Base-by-base conservation (phyloP, 2,113 vertebrate species). In the Lophotis ruficrista region DNA sequence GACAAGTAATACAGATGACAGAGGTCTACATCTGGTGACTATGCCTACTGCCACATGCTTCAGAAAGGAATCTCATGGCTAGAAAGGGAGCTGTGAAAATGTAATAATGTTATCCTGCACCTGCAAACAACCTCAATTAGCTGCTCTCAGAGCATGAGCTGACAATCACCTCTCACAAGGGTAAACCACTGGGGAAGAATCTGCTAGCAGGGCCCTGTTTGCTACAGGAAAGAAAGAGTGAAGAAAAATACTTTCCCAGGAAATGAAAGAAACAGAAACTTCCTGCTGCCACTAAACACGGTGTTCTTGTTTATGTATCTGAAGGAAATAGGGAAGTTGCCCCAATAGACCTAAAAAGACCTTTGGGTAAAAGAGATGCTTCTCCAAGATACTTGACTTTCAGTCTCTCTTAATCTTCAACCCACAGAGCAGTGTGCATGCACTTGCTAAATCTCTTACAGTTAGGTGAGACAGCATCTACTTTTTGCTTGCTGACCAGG, bases 251-350 rank as follows among this genome's bases (percentile, higher is more conserved):
- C 47, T 70, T 77, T 93, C 68, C 62, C 91, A 86, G 80, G 62
- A 97, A 90, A 57, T 41, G 58, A 83, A 83, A 86, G 68, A 93
- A 90, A 72, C 27, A 86, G 85, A 84, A 93, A 66, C 64, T 92
- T 94, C 83, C 85, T 71, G 89, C 78, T 93, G 47, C 86, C 20
- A 54, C 60, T 78, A 83, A 81, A 57, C 14, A 47, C 7, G 18
- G 17, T 89, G 83, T 66, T 92, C 58, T 86, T 90, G 41, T 81
- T 92, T 86, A 82, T 51, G 12, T 71, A 14, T 38, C 43, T 50
- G 56, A 89, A 86, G 64, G 64, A 97, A 92, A 93, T 54, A 37
- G 25, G 86, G 86, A 97, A 94, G 72, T 87, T 77, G 76, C n/a
- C 37, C 23, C 5, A 3, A 58, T 47, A 58, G 2, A 83, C 18